Evolutionary conservation across 2,113 vertebrate species (phyloP), one percentile per base, ranked within the genome.

Genomic region (Verasper variegatus): DNA sequence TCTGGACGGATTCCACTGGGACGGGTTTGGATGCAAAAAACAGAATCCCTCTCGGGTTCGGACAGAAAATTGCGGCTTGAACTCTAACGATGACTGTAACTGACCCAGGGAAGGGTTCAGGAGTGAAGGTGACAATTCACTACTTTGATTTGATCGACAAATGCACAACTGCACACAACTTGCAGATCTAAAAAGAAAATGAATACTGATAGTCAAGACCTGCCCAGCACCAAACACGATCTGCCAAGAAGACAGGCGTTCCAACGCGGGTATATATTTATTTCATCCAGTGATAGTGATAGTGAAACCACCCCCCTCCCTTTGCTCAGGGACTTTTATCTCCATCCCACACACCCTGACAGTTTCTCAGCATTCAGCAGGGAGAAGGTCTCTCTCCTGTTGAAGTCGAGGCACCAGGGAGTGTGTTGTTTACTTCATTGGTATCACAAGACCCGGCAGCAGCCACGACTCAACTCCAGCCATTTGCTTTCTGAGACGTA

Each of bases 341-440:
- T 72, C 3, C 81, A 81, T 81, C 79, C 58, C 74, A 87, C 76
- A 74, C 71, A 68, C 13, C 64, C 76, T 59, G 68, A 70, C 63
- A 78, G 55, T 74, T 55, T 56, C 24, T 68, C 35, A 60, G 37
- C 59, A 37, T 61, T 75, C 54, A 67, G 45, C 11, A 62, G 56
- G 31, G 42, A 81, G 40, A 59, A 35, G 15, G 21, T 66, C 52
- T 24, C 14, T 51, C 69, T 68, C 65, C 40, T 59, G 61, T 54
- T 74, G 47, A 69, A 86, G 52, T 72, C 74, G 60, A 78, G 21
- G 6, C 67, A 72, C 59, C 60, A 27, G 52, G 68, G 69, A 75
- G 26, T 26, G 15, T 4, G 24, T 26, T 68, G 24, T 85, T 78
- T 80, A 63, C 21, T 23, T 56, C 23, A 79, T 26, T 81, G 52